Evolutionary conservation across 2,113 vertebrate species (phyloP).

Genomic region (Eulemur rufifrons): DNA sequence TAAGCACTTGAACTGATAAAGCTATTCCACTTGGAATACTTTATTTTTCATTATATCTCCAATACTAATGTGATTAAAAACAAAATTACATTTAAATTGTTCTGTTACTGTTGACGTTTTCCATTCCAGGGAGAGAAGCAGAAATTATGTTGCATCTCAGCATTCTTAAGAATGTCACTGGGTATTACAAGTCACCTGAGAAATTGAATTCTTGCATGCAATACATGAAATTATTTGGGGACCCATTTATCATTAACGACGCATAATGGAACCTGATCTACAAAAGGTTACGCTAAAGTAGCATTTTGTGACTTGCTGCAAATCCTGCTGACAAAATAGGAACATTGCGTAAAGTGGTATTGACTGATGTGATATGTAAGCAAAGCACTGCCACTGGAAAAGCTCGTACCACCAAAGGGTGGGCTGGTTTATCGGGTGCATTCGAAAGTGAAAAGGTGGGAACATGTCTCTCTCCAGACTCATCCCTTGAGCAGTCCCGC

Average conservation of each 20-base stretch:
- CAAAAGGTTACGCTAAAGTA: not conserved
- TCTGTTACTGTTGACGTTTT: not conserved
- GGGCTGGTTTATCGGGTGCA: not conserved
- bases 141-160: rapidly evolving
- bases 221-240: not conserved
- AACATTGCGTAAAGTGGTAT: rapidly evolving
- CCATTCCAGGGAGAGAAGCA: not conserved
- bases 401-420: not conserved
- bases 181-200: not conserved
- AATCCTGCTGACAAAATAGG: not conserved
- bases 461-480: rapidly evolving
- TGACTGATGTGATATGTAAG: not conserved
- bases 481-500: not conserved
- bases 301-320: not conserved
- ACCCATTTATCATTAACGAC: not conserved
- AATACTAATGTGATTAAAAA: constrained; percentile 6
- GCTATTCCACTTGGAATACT: not conserved
- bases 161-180: not conserved
- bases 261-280: not conserved
- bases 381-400: rapidly evolving
- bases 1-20: not conserved
- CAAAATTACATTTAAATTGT: not conserved
- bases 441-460: rapidly evolving
- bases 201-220: constrained; percentile 1
- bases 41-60: not conserved